Percentiles rank a stretch among this genome's conserved stretches.
Evolutionary conservation across 37 sponge, comb jelly and placozoan genomes (phyloP).

Genomic region (Dysidea cf. avara): DNA sequence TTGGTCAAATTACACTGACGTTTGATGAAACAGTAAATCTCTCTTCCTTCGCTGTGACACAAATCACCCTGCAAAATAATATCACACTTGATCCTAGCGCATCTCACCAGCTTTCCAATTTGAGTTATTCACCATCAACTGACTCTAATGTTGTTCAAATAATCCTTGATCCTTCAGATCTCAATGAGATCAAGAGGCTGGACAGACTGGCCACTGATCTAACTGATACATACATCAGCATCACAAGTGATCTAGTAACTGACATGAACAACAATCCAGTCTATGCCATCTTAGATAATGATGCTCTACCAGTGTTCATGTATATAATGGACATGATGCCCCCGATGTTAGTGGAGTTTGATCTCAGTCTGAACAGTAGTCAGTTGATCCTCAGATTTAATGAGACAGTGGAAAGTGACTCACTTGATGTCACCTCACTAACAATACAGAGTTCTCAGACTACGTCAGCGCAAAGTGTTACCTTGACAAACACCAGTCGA

Average conservation of each 20-base stretch:
- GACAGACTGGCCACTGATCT: slow-evolving; percentile 39
- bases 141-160: slow-evolving; percentile 38
- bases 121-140: slow-evolving; percentile 17
- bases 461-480: slow-evolving; percentile 10
- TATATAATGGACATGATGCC: slow-evolving; percentile 55
- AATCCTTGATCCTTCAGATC: slow-evolving; percentile 30
- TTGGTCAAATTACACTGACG: slow-evolving; percentile 62
- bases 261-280: slow-evolving; percentile 76
- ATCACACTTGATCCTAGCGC: background rate
- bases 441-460: slow-evolving; percentile 56
- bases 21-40: slow-evolving; percentile 82
- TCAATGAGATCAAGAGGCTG: slow-evolving; percentile 76
- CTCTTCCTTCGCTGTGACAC: slow-evolving; percentile 37
- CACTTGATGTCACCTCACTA: slow-evolving; percentile 55
- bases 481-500: slow-evolving; percentile 21
- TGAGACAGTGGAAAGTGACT: slow-evolving; percentile 74
- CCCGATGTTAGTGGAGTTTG: slow-evolving; percentile 62
- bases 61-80: slow-evolving; percentile 72
- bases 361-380: slow-evolving; percentile 68
- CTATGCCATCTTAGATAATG: slow-evolving; percentile 9
- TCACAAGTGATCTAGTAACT: slow-evolving; percentile 30
- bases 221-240: slow-evolving; percentile 50
- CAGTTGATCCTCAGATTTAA: slow-evolving; percentile 68
- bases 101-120: slow-evolving; percentile 21
- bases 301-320: slow-evolving; percentile 32